Evolutionary conservation across 64 coral and sea anemone species (phyloP), one percentile per base, ranked within the genome.

Genomic region (Catalaphyllia jardinei): DNA sequence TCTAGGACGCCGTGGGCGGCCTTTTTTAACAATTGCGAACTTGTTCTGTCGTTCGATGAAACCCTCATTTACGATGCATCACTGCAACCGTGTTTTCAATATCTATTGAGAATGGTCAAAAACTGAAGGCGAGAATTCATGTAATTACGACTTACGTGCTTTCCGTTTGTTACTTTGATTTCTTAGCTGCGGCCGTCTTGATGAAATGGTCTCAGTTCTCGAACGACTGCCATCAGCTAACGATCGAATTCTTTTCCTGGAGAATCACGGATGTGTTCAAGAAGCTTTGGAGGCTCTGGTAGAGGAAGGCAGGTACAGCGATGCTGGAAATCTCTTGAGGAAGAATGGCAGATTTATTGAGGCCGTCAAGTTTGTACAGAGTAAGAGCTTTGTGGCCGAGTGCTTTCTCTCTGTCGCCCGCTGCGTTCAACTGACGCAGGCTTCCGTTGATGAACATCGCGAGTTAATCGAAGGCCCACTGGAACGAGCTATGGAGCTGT

Each of bases 221-320:
- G 79, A 89, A 49, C 79, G 81, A n/a, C 74, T 94, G 31, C 92
- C 92, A 9, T 71, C 77, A 60, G 60, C 87, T 60, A 75, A 73
- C 67, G 92, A 94, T 75, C 92, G 88, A 65, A 89, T 94, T 52
- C 79, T 82, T 13, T 94, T 94, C 62, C 79, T 94, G 59, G 72
- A 86, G 87, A 94, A 90, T 24, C 87, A 89, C 52, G 87, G 87
- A 27, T 94, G 87, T 25, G 50, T 86, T 25, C 87, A 90, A 18
- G 65, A 89, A 85, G 92, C 92, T 42, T 79, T 88, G 49, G 49
- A 89, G 62, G 72, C 87, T 8, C 16, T 94, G 73, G 25, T 94
- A 3, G 60, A 55, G 30, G 92, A 86, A 86, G 87, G 92, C 12
- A 90, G 74, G 31, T 69, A 71, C 80, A 29, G 71, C 76, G 88